These are phyloP conservation scores for Limnothrissa miodon DNA, from an alignment of 2,113 vertebrate species.

Conservation along the genomic window DNA sequence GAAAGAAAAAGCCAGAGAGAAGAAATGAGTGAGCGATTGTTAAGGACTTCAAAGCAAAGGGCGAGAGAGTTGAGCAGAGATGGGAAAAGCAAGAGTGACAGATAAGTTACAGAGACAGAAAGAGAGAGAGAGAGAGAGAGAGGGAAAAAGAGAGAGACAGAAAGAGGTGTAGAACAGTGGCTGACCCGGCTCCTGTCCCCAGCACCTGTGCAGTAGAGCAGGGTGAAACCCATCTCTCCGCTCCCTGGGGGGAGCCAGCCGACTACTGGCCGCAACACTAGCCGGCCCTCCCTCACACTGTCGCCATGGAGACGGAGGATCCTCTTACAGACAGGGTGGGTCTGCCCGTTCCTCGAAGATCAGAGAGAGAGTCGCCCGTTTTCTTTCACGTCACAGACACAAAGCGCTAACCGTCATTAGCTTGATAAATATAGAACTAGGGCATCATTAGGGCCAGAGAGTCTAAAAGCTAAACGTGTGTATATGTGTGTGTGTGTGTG, in stretches of 20 bases:
- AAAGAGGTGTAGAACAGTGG: background rate
- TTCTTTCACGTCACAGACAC: background rate
- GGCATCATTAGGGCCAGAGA: too few relatives aligned
- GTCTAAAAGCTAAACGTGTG: background rate
- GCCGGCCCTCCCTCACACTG: background rate
- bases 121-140: background rate
- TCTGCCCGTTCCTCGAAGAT: background rate
- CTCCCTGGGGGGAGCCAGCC: background rate
- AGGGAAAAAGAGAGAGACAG: background rate
- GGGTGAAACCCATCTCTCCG: slow-evolving; percentile 3
- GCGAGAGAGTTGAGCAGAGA: background rate
- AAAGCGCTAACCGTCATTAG: background rate
- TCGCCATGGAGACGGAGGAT: slow-evolving; percentile 1
- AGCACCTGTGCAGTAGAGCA: background rate
- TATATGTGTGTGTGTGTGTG: background rate
- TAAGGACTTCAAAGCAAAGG: too few relatives aligned
- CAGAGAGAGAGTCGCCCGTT: background rate
- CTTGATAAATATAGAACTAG: too few relatives aligned
- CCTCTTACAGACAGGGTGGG: background rate
- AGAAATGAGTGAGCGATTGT: background rate
- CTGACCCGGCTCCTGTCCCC: background rate
- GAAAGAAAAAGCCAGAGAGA: background rate
- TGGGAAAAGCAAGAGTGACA: background rate
- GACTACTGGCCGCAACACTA: background rate
- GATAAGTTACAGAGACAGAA: background rate